These are phyloP conservation scores for Microcebus murinus DNA, from an alignment of 2,113 vertebrate species.

Conservation along the genomic window DNA sequence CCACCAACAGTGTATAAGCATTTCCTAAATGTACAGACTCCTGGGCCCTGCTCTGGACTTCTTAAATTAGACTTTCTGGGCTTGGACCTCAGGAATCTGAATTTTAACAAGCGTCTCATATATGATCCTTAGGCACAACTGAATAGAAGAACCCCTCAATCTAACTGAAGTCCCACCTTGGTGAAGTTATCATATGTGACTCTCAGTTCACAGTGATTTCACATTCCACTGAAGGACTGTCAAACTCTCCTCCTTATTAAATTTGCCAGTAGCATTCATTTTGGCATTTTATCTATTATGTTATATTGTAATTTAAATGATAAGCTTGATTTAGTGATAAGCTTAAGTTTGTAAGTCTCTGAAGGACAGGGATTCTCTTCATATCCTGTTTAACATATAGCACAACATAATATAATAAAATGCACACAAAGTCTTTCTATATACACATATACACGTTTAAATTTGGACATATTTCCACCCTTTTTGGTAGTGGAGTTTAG, in stretches of 20 bases:
- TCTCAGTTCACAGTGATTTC: neutral
- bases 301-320: constrained; percentile 27
- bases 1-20: too few species aligned
- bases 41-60: neutral
- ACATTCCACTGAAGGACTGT: neutral
- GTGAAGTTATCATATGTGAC: neutral
- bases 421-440: neutral
- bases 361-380: neutral
- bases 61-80: neutral
- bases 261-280: neutral
- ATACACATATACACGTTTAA: neutral
- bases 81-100: neutral
- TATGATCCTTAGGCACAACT: neutral
- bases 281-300: neutral
- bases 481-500: neutral
- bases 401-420: neutral
- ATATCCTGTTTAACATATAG: neutral
- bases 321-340: constrained; percentile 28
- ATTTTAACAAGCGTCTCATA: constrained; percentile 15
- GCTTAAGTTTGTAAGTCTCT: constrained; percentile 46
- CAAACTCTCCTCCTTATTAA: neutral
- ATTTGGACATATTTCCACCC: neutral
- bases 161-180: neutral
- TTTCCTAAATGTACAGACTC: neutral
- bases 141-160: neutral